Base-by-base conservation (phyloP, 2,797 vertebrate species). In the Botia almorhae region DNA sequence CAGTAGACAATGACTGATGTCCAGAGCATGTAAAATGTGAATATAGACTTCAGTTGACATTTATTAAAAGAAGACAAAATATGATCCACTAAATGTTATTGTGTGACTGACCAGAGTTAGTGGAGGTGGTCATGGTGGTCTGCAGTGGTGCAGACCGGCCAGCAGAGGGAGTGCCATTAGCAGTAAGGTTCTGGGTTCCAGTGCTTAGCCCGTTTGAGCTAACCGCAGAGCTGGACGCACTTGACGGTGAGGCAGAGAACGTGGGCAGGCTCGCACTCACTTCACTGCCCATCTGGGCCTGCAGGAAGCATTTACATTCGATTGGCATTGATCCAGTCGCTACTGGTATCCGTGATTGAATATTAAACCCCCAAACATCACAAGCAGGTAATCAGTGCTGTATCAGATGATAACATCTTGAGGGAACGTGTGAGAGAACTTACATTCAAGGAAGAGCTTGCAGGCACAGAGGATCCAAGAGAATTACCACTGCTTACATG, bases 401-500 rank as follows among this genome's bases (percentile, higher is more conserved):
- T 46, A 46, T 8, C 10, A 46, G 43, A 46, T 8, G 7, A 43
- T 8, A 46, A 46, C 43, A 46, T 10, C 43, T 46, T 46, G 7
- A 11, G 43, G 43, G 43, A 46, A 10, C 43, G 43, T 8, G 10
- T 46, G 43, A 46, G 36, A 39, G 10, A 56, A 82, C 96, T 96
- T 93, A 99, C 98, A n/a, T 92, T 89, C 69, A 96, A 92, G 56
- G 96, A 90, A 2, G 95, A 89, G 81, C 89, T 92, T 58, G 95
- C 90, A 19, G 94, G 84, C 1, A 94, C 93, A 4, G 90, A 88
- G 2, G 95, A 94, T 74, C 90, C 92, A 86, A 96, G 90, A 19
- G 96, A 91, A 69, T 95, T 94, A 85, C 87, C 81, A 83, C 90
- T 95, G 91, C 88, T 96, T 86, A 95, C 94, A 50, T 97, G 96